A percentile compares a stretch with the other conserved stretches of the same genome.
phyloP scores from a whole-genome alignment of 2,888 invertebrate genomes.

The Dynastes maya region DNA sequence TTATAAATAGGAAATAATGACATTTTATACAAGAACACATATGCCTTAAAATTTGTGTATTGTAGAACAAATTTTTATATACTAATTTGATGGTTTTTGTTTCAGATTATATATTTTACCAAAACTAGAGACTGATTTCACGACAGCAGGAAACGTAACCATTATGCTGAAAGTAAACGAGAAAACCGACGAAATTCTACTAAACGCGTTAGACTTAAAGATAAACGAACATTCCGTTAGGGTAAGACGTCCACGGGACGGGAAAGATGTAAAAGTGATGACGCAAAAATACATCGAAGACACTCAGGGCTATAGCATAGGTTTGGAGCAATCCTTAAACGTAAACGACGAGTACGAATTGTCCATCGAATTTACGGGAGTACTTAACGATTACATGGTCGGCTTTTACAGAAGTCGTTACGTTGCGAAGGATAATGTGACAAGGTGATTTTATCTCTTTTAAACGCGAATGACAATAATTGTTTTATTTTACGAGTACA shows the following conservation, averaged over 20 bases:
- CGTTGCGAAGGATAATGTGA: slow-evolving; percentile 59
- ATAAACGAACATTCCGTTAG: slow-evolving; percentile 66
- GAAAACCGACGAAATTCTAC: slow-evolving; percentile 68
- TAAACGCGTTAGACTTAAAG: slow-evolving; percentile 70
- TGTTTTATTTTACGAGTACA: slow-evolving; percentile 62
- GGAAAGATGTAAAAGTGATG: slow-evolving; percentile 66
- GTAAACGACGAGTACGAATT: slow-evolving; percentile 68
- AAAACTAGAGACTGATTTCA: slow-evolving; percentile 68
- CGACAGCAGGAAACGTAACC: slow-evolving; percentile 68
- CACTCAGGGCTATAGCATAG: slow-evolving; percentile 67
- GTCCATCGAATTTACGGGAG: slow-evolving; percentile 72
- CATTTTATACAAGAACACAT: too few relatives aligned
- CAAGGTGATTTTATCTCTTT: slow-evolving; percentile 53
- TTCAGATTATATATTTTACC: slow-evolving; percentile 67
- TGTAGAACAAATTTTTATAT: too few relatives aligned
- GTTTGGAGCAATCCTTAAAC: slow-evolving; percentile 65
- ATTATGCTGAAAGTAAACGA: slow-evolving; percentile 68
- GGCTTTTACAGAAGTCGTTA: slow-evolving; percentile 76
- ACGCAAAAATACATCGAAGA: slow-evolving; percentile 63
- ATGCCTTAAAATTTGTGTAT: too few relatives aligned
- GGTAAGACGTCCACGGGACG: slow-evolving; percentile 57
- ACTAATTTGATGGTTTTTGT: not conserved
- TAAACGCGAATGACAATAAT: not conserved
- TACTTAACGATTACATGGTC: slow-evolving; percentile 73
- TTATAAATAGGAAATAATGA: too few relatives aligned